phyloP scores from a whole-genome alignment of 2,888 invertebrate species.

The Dryobotodes eremita region DNA sequence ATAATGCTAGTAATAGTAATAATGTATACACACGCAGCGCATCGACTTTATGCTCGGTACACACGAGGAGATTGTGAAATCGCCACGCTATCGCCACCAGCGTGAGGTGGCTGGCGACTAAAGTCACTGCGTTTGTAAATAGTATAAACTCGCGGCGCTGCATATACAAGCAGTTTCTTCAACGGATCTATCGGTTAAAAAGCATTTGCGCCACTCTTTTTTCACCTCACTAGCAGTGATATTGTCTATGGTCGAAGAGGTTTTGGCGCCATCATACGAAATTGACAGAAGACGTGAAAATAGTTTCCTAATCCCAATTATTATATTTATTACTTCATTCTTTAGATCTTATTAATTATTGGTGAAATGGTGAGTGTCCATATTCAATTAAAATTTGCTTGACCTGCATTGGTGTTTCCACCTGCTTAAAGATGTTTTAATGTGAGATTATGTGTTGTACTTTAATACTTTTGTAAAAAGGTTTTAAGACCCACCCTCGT shows the following conservation, averaged over 20 bases:
- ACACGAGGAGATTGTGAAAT: no score
- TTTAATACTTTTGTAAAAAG: neutral
- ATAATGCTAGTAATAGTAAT: no score
- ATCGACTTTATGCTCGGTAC: no score
- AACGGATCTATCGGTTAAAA: no score
- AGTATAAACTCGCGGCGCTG: neutral
- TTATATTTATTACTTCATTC: neutral
- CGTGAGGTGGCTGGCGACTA: no score
- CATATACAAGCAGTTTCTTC: neutral
- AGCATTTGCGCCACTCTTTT: neutral
- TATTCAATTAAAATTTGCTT: conserved; percentile 17
- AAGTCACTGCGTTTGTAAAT: no score
- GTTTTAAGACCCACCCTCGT: conserved; percentile 29
- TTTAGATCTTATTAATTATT: neutral
- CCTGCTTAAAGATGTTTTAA: conserved; percentile 14
- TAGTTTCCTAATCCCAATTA: conserved; percentile 1
- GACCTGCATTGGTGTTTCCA: neutral
- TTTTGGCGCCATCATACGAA: conserved; percentile 36
- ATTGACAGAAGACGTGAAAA: conserved; percentile 15
- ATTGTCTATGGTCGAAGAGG: conserved; percentile 1
- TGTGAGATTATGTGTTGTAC: neutral
- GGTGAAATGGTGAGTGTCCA: neutral
- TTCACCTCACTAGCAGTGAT: neutral
- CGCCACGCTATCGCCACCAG: no score
- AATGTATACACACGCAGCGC: no score